Base-by-base conservation (phyloP, 2,888 invertebrate species). In the Athalia rosae region DNA sequence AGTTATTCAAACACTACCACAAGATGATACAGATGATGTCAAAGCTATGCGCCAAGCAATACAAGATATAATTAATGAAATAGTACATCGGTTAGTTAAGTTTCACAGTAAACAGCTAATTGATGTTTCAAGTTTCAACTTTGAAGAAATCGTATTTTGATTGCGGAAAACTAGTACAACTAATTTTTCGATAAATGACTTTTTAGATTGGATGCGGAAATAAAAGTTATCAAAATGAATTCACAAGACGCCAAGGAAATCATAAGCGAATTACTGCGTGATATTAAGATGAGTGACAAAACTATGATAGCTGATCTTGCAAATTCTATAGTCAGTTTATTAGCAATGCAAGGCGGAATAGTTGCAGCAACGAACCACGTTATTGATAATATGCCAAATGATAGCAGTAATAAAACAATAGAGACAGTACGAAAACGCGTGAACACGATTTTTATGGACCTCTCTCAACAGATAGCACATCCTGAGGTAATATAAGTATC, bases 21-120 rank as follows among this genome's bases (percentile, higher is more conserved):
- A 79, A 61, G 77, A 81, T 59, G 79, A 81, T 43, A 62, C 41
- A 1, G 79, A 77, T 67, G 79, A 63, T 6, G 59, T 74, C 15
- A 74, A 79, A 77, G 74, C 78, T 0, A 79, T 80, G 78, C 56
- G 79, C 73, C 47, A 80, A 77, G 43, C 66, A 48, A 76, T 81
- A 45, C 61, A 69, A 48, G 81, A 83, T 64, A 82, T 76, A 41
- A 61, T 82, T 8, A 79, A 80, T 76, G 81, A 84, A 8, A 80
- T 83, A 7, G 71, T 83, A 11, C 53, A 71, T n/a, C 79, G 80
- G 82, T 80, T 67, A 53, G 76, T 45, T 45, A 13, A 8, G 45
- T 9, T 15, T 15, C 15, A 48, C 7, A 59, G 9, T n/a, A 9
- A 45, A 59, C 45, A 3, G 5, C 1, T 13, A 11, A 67, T 3